Percentiles rank a stretch among this genome's conserved stretches.
These are phyloP conservation scores for Hypena proboscidalis DNA, from an alignment of 2,888 invertebrate species.

Conservation along the genomic window DNA sequence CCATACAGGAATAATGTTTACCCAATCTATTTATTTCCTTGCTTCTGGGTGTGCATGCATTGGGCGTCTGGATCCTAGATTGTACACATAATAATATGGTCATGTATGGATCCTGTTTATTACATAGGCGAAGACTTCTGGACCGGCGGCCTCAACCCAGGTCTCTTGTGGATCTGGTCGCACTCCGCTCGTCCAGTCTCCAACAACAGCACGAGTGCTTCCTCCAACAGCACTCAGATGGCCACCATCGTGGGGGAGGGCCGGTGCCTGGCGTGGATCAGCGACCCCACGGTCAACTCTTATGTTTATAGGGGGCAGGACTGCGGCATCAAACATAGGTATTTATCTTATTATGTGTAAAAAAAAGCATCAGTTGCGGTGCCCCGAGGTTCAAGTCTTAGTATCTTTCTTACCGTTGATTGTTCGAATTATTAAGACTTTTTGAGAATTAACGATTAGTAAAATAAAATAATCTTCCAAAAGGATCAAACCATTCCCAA, in stretches of 20 bases:
- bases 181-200: constrained; percentile 91
- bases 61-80: no score
- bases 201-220: constrained; percentile 62
- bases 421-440: no score
- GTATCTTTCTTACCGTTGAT: no score
- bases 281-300: constrained; percentile 85
- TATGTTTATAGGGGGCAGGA: constrained; percentile 90
- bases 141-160: constrained; percentile 94
- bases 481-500: no score
- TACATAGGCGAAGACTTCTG: constrained; percentile 89
- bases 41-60: no score
- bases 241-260: constrained; percentile 85
- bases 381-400: no score
- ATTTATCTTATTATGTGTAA: no score
- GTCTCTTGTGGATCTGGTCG: constrained; percentile 95
- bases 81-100: background rate
- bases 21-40: no score
- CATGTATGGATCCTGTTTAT: background rate
- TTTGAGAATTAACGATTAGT: no score
- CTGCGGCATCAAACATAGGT: constrained; percentile 88
- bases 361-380: no score
- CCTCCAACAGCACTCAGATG: constrained; percentile 12
- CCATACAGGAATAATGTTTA: no score
- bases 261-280: constrained; percentile 89
- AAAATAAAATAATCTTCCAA: no score